Conservation (phyloP, 2,113 vertebrate species). For the Sinocyclocheilus grahami region DNA sequence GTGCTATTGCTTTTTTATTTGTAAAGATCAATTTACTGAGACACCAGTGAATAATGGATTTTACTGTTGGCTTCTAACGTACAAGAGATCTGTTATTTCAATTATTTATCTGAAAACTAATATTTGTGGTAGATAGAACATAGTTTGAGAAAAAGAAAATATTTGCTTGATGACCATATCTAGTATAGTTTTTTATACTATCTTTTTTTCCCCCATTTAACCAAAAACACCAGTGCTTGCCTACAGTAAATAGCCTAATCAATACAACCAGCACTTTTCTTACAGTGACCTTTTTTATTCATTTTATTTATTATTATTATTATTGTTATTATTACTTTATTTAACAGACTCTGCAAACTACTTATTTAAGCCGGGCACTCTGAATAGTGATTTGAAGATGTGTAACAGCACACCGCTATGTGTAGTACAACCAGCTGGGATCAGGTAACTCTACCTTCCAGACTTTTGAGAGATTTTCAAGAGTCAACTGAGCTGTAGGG, state of each 20-base stretch:
- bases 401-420: conserved; percentile 35
- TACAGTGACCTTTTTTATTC: too few relatives aligned
- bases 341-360: too few relatives aligned
- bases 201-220: neutral
- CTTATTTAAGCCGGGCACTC: conserved; percentile 4
- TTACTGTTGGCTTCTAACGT: neutral
- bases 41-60: neutral
- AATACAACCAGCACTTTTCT: too few relatives aligned
- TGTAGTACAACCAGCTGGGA: conserved; percentile 38
- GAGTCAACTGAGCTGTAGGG: neutral
- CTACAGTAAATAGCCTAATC: too few relatives aligned
- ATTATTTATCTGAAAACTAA: neutral
- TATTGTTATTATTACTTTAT: too few relatives aligned
- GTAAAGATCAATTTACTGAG: neutral
- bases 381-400: conserved; percentile 27
- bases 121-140: too few relatives aligned
- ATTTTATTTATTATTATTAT: too few relatives aligned
- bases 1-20: neutral
- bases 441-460: conserved; percentile 26
- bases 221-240: too few relatives aligned
- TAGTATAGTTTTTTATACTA: neutral
- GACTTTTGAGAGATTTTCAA: conserved; percentile 7
- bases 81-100: neutral
- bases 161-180: neutral
- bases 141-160: neutral